phyloP scores from a whole-genome alignment of 2,888 invertebrate genomes.

The Cataglyphis albicans region DNA sequence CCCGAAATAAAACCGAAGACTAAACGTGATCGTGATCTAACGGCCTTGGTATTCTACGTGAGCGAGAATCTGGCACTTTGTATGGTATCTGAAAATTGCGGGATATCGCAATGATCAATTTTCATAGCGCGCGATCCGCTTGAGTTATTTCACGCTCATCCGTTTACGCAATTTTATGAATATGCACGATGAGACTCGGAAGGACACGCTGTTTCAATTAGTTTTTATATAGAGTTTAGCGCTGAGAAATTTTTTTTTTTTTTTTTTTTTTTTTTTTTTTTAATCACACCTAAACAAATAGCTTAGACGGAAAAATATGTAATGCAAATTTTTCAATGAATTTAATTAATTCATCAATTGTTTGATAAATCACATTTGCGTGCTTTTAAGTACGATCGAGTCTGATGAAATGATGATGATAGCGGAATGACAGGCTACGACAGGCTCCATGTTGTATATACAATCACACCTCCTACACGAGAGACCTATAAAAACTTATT shows the following conservation, averaged over 20 bases:
- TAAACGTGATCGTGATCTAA: conserved; percentile 65
- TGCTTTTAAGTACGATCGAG: neutral
- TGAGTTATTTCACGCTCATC: too few species aligned
- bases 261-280: neutral
- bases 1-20: conserved; percentile 54
- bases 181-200: neutral
- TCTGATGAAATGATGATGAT: neutral
- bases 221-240: neutral
- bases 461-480: conserved; percentile 56
- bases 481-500: conserved; percentile 55
- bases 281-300: neutral
- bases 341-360: neutral
- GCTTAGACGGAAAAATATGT: neutral
- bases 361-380: neutral
- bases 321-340: neutral
- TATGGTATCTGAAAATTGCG: conserved; percentile 12
- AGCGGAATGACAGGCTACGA: conserved; percentile 1
- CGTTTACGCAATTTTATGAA: conserved; percentile 9
- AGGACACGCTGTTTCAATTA: neutral
- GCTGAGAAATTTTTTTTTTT: neutral
- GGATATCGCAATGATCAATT: conserved; percentile 17
- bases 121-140: neutral
- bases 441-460: conserved; percentile 5
- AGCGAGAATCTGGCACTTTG: conserved; percentile 24
- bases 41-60: conserved; percentile 62